Evolutionary conservation across 2,113 vertebrate genomes (phyloP).

Genomic region (Poeciliopsis turrubarensis): DNA sequence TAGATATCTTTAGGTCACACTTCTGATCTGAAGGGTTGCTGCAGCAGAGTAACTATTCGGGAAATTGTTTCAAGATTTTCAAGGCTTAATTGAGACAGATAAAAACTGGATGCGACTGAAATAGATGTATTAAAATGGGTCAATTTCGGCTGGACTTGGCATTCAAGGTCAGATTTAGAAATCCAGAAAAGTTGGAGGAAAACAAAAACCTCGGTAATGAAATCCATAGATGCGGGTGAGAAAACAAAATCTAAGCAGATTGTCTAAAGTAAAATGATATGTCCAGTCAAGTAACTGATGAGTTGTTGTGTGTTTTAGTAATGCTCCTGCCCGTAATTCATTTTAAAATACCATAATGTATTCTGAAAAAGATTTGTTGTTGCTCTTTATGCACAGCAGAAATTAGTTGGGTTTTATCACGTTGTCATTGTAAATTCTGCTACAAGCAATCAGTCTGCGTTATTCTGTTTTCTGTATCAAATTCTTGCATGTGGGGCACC

Average conservation of each 20-base stretch:
- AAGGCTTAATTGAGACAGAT: too few relatives aligned
- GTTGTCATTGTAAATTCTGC: neutral
- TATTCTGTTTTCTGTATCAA: neutral
- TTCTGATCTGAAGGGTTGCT: neutral
- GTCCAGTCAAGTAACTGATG: neutral
- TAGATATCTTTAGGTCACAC: neutral
- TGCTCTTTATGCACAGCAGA: too few relatives aligned
- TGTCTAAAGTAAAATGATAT: neutral
- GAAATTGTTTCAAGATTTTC: too few relatives aligned
- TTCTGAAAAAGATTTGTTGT: neutral
- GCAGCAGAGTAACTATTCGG: too few relatives aligned
- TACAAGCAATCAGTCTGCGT: neutral
- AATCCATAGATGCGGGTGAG: too few relatives aligned
- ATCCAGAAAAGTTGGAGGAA: too few relatives aligned
- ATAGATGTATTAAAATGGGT: too few relatives aligned
- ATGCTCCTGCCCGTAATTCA: neutral
- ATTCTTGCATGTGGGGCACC: slow-evolving; percentile 4
- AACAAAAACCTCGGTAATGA: too few relatives aligned
- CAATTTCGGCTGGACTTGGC: too few relatives aligned
- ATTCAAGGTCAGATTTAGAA: too few relatives aligned
- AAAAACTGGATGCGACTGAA: too few relatives aligned
- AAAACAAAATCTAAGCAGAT: too few relatives aligned
- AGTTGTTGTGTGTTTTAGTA: neutral
- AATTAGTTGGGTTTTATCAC: neutral
- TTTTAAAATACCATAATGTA: neutral